Evolutionary conservation across 2,888 invertebrate genomes (phyloP), one percentile per base, ranked within the genome.

Genomic region (Thalpophila matura): DNA sequence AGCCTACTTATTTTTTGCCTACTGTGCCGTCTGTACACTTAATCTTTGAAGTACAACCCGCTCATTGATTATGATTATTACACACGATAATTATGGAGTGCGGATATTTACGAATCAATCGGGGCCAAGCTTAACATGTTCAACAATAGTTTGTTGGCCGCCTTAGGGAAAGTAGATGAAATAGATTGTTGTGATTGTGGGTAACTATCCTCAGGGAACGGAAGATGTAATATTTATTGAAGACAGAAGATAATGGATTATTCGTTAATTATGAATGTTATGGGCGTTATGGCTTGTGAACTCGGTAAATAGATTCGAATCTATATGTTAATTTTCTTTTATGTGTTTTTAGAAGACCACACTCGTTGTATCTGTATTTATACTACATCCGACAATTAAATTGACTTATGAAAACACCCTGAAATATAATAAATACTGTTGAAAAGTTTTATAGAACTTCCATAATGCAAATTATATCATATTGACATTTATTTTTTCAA

Each of bases 41-140:
- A 71, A 58, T 72, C 63, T 76, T 62, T 64, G 64, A 51, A 50
- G 59, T 45, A 58, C 60, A 62, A 47, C 68, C 66, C 51, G 53
- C 61, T 71, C 70, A 74, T 73, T 77, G 74, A 78, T 74, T 70
- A 68, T 57, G 42, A 62, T 50, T 68, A 60, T 56, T 74, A 65
- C 64, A 68, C 64, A 60, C 68, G 65, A 73, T 82, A 82, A 81
- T 82, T 75, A 74, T 49, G 37, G 35, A 51, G 60, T 62, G 45
- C 45, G 47, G 55, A 58, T 61, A 73, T 61, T 71, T 63, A 73
- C 67, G 69, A 81, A 74, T 78, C 74, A 70, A 77, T 80, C 55
- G 56, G 26, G 66, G 67, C 63, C 74, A 63, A 49, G 57, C 20
- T 56, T 57, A 16, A 59, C 49, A 51, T 59, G 54, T 57, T 27